A percentile compares a stretch with the other conserved stretches of the same genome.
phyloP scores from a whole-genome alignment of 2,888 invertebrate species.

The Cheiracanthium punctorium region DNA sequence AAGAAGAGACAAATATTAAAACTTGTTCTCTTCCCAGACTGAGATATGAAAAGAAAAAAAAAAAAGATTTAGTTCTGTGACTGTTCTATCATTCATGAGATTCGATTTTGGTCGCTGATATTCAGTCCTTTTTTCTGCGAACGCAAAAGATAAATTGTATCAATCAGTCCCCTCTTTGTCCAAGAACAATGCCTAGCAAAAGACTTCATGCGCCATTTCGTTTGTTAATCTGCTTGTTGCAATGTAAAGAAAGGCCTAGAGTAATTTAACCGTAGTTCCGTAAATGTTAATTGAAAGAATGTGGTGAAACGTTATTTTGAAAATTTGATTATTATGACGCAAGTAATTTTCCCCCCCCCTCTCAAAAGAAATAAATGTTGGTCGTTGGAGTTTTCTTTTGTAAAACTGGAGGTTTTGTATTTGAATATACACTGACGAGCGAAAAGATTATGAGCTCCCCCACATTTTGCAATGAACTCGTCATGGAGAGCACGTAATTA shows the following conservation, averaged over 20 bases:
- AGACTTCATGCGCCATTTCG: not conserved
- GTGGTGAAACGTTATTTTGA: too few species aligned
- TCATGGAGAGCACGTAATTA: too few species aligned
- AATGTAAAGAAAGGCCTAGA: too few species aligned
- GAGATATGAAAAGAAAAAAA: not conserved
- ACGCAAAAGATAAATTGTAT: not conserved
- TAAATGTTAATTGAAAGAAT: too few species aligned
- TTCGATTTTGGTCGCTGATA: not conserved
- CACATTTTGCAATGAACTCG: too few species aligned
- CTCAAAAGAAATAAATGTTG: too few species aligned
- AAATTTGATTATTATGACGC: too few species aligned
- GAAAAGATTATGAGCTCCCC: too few species aligned
- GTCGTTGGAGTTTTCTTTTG: not conserved
- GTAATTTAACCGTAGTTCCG: too few species aligned
- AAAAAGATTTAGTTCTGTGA: not conserved
- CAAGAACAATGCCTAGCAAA: not conserved
- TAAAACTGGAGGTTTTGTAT: too few species aligned
- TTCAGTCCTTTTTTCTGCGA: not conserved
- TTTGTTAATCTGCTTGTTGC: not conserved
- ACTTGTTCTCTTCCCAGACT: not conserved
- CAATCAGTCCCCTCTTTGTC: conserved; percentile 4
- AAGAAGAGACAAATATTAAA: not conserved
- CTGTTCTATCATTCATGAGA: not conserved
- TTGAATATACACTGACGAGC: too few species aligned
- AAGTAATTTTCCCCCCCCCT: too few species aligned